Percentiles rank a stretch among this genome's conserved stretches.
Evolutionary conservation across 1,140 invertebrate species (phyloP).

Genomic region (Lepidurus apus): DNA sequence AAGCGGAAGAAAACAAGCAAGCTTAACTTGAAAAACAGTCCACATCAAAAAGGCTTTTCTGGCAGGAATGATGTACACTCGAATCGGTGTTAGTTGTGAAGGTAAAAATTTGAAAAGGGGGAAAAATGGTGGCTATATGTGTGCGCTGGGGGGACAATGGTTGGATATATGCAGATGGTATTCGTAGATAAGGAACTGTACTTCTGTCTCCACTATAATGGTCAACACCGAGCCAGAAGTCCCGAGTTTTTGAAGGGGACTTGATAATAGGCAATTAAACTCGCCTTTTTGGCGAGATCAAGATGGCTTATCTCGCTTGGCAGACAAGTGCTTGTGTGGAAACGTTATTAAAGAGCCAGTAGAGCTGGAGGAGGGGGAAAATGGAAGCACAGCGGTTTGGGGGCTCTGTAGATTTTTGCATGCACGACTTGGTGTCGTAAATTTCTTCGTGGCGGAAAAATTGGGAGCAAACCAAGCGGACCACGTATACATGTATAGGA

Average conservation of each 20-base stretch:
- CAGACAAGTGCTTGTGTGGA: constrained; percentile 2
- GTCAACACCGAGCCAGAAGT: not conserved
- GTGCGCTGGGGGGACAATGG: not conserved
- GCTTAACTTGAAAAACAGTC: no score
- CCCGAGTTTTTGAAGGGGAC: not conserved
- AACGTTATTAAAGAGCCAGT: not conserved
- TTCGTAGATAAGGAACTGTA: not conserved
- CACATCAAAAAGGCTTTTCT: no score
- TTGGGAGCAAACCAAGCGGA: not conserved
- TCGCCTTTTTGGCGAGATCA: not conserved
- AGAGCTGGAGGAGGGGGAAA: not conserved
- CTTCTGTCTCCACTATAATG: not conserved
- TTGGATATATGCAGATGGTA: not conserved
- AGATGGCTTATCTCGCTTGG: not conserved
- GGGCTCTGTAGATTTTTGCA: not conserved
- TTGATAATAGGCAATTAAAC: constrained; percentile 22
- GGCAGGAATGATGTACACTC: no score
- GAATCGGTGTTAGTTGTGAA: no score
- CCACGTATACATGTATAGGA: not conserved
- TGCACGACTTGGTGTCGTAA: not conserved
- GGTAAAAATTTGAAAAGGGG: no score
- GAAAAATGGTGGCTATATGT: no score
- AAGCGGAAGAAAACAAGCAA: not conserved
- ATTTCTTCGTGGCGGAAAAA: not conserved
- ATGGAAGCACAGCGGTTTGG: not conserved